Evolutionary conservation across 2,113 vertebrate species (phyloP).

Genomic region (Myanophis thanlyinensis): DNA sequence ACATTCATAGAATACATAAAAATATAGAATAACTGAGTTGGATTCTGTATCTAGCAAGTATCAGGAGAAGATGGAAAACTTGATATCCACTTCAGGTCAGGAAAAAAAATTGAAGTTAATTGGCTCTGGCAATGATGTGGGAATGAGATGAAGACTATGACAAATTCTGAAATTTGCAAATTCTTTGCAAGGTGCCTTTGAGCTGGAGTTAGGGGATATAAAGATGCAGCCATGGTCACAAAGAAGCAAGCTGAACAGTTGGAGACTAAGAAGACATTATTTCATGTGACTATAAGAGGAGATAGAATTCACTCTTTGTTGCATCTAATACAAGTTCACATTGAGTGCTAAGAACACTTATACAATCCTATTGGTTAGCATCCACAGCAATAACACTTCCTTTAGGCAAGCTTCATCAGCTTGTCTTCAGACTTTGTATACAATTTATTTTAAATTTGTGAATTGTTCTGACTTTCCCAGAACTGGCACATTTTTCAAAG

Average conservation of each 20-base stretch:
- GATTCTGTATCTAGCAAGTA: no score
- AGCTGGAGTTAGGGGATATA: not conserved
- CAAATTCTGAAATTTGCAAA: not conserved
- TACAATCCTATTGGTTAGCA: not conserved
- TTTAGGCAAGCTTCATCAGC: not conserved
- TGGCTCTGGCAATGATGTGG: not conserved
- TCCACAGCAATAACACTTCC: not conserved
- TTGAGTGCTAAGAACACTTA: not conserved
- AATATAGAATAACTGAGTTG: no score
- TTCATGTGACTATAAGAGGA: not conserved
- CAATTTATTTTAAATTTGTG: not conserved
- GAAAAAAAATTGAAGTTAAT: not conserved
- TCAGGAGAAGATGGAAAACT: not conserved
- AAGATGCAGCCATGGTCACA: not conserved
- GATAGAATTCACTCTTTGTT: not conserved
- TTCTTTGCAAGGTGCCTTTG: not conserved
- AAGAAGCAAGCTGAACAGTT: not conserved
- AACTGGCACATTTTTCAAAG: no score
- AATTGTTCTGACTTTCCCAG: no score
- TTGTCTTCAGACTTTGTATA: not conserved
- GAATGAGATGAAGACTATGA: not conserved
- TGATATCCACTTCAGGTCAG: not conserved
- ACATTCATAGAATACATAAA: no score
- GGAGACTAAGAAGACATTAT: not conserved
- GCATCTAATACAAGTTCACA: not conserved